phyloP scores from a whole-genome alignment of 2,113 vertebrate species.

The Cavia aperea region DNA sequence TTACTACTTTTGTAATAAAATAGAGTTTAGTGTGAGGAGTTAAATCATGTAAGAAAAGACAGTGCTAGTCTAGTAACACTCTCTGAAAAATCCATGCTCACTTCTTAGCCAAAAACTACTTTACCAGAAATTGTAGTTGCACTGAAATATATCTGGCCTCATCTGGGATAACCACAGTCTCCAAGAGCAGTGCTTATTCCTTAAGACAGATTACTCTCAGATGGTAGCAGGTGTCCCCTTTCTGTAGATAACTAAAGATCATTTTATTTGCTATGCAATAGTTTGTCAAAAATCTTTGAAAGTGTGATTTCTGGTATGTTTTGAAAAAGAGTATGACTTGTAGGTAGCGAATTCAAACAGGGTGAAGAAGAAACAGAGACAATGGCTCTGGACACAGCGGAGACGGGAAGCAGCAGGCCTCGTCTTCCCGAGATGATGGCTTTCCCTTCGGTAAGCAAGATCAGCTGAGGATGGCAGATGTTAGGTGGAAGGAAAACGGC shows the following conservation, averaged over 20 bases:
- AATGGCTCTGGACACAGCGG: background rate
- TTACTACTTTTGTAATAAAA: background rate
- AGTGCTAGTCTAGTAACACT: background rate
- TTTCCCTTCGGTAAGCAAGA: background rate
- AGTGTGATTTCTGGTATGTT: background rate
- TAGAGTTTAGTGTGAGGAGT: background rate
- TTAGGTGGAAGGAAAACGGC: background rate
- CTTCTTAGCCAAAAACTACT: background rate
- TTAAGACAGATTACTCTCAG: background rate
- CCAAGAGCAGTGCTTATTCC: background rate
- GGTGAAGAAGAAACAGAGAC: background rate
- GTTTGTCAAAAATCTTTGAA: constrained; percentile 26
- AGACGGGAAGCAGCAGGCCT: background rate
- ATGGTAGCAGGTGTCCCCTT: background rate
- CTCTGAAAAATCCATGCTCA: background rate
- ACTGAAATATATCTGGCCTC: background rate
- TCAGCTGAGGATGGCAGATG: background rate
- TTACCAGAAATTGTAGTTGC: background rate
- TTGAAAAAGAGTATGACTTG: background rate
- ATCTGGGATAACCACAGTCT: background rate
- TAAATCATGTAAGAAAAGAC: background rate
- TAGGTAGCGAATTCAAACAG: background rate
- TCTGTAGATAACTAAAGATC: background rate
- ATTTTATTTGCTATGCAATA: background rate
- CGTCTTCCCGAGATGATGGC: background rate